phyloP scores from a whole-genome alignment of 2,113 vertebrate species.

The Australoheros scitulus region DNA sequence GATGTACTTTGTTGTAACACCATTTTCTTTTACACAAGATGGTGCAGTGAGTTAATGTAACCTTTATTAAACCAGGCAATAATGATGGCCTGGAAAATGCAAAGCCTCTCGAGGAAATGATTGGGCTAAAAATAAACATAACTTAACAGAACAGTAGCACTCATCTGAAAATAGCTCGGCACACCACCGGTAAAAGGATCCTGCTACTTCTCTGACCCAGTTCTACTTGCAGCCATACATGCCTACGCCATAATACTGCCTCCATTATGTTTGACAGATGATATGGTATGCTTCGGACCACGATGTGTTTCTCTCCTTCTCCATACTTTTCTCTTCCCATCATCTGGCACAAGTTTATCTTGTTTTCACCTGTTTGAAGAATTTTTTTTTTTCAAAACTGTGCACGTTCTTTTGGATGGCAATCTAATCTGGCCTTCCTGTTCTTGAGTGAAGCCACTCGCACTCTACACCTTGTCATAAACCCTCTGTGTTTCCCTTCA shows the following conservation, averaged over 20 bases:
- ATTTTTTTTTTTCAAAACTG: background rate
- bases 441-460: background rate
- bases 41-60: too few species aligned
- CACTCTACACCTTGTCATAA: background rate
- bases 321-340: too few species aligned
- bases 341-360: too few species aligned
- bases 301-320: too few species aligned
- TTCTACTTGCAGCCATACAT: background rate
- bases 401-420: rapidly evolving
- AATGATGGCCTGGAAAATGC: background rate
- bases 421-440: too few species aligned
- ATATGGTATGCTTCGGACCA: too few species aligned
- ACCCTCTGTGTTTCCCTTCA: background rate
- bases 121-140: background rate
- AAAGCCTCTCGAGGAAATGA: background rate
- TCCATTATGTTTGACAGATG: background rate
- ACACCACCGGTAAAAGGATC: background rate
- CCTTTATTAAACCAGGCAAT: too few species aligned
- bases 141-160: background rate
- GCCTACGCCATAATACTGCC: background rate
- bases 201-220: background rate
- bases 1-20: too few species aligned
- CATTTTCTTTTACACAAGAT: too few species aligned
- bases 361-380: background rate
- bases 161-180: background rate